Evolutionary conservation across 2,888 invertebrate species (phyloP), one percentile per base, ranked within the genome.

Genomic region (Ormyrus thymus): DNA sequence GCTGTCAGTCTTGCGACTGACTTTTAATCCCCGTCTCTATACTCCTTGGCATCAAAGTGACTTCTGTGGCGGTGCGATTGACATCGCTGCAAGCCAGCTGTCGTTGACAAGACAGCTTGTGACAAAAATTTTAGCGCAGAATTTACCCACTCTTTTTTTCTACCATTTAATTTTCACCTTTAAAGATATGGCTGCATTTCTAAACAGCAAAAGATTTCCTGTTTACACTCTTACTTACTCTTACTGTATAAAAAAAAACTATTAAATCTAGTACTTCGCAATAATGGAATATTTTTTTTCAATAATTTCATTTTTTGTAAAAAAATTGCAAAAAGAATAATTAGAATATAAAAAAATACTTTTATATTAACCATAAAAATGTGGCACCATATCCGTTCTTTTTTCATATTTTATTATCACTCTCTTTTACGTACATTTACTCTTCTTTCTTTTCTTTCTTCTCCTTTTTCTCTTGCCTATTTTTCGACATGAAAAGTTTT

Each of bases 31-130:
- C 43, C 64, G 0, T 75, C 7, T 59, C 75, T 66, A 53, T 70
- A 83, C 82, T 78, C 69, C n/a, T 78, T 79, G 79, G 53, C 66
- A 79, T 64, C 74, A 66, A 72, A 72, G 68, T 56, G 70, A 50
- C 51, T 66, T 73, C 58, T 13, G 56, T 69, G 15, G n/a, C 51
- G 4, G 29, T 29, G 72, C 59, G 48, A 58, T 55, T 79, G 15
- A 71, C 65, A 64, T 75, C 15, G 53, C 56, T 64, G 75, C 75
- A 79, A 80, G 66, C 59, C 78, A 81, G 76, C 81, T 81, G 81
- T 83, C 79, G 82, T 83, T 82, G 78, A 81, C 82, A 69, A 80
- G 66, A 64, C 72, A 15, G 6, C 11, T 11, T 0, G 46, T 29
- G 55, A 62, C 15, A 8, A 73, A 29, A 48, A 50, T 74, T 74